Evolutionary conservation across 2,888 invertebrate genomes (phyloP).

Genomic region (Hyppa rectilinea): DNA sequence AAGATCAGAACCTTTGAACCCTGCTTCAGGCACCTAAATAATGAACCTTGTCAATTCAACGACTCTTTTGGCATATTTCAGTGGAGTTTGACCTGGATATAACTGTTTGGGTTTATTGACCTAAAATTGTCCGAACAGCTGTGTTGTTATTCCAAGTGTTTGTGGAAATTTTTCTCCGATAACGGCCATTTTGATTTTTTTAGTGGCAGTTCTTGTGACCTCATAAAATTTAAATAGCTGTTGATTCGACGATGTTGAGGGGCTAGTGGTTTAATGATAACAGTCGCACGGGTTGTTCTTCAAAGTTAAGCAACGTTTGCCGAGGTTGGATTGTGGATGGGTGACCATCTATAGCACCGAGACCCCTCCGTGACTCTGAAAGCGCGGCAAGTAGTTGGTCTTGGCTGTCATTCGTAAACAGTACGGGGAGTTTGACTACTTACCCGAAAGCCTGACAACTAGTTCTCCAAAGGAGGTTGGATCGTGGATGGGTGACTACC

Average conservation of each 20-base stretch:
- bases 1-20: constrained; percentile 41
- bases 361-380: neutral
- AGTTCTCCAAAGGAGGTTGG: too few species aligned
- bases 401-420: too few species aligned
- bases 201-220: too few species aligned
- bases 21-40: constrained; percentile 27
- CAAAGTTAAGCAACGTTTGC: neutral
- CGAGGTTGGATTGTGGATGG: neutral
- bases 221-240: neutral
- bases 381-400: neutral
- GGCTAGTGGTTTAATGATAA: neutral
- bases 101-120: constrained; percentile 35
- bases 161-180: neutral
- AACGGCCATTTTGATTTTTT: neutral
- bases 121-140: constrained; percentile 15
- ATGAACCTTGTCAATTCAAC: constrained; percentile 44
- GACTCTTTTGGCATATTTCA: constrained; percentile 46
- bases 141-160: constrained; percentile 18
- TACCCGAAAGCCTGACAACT: too few species aligned
- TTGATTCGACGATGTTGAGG: neutral
- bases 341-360: neutral
- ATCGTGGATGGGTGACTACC: too few species aligned
- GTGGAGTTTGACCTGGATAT: constrained; percentile 49
- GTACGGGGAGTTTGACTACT: too few species aligned
- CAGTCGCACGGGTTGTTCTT: neutral